Evolutionary conservation across 2,888 invertebrate genomes (phyloP), one percentile per base, ranked within the genome.

Genomic region (Adelognathus sp.): DNA sequence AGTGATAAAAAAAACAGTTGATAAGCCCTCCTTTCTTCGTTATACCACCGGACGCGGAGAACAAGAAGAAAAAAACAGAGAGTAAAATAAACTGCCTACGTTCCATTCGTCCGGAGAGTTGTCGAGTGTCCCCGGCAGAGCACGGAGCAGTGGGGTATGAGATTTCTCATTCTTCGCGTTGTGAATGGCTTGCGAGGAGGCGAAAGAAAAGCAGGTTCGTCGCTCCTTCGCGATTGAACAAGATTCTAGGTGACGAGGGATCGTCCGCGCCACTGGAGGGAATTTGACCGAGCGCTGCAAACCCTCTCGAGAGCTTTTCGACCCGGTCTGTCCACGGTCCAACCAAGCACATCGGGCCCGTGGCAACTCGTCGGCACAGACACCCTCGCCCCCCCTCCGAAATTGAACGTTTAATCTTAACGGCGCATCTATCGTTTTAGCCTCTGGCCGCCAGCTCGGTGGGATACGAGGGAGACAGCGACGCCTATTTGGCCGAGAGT

Each of bases 401-500:
- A 86, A 86, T 86, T 86, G 84, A 86, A 83, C 84, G 82, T 74
- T 85, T 85, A 83, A 85, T 87, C 87, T 84, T 85, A 85, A 85
- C 81, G 81, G 81, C 81, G 82, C 79, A 85, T 85, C 85, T 84
- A 82, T 86, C 83, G 81, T 84, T 81, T 82, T 81, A 78, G 81
- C 72, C 76, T 76, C 77, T 76, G 75, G 76, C 61, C 80, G 50
- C n/a, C n/a, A n/a, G n/a, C 73, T 80, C 56, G 63, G 77, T 79
- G 27, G 64, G 76, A 79, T 76, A 79, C n/a, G n/a, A 77, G 69
- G 74, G 73, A 67, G n/a, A n/a, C n/a, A n/a, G n/a, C 79, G 76
- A 69, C 66, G 71, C 77, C 81, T 80, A 80, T 84, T 83, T 81
- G 72, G 77, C 70, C 58, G 66, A 64, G 81, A 73, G 81, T 83